Percentiles rank a stretch among this genome's conserved stretches.
phyloP scores from a whole-genome alignment of 1,140 invertebrate species.

The Caerostris darwini region DNA sequence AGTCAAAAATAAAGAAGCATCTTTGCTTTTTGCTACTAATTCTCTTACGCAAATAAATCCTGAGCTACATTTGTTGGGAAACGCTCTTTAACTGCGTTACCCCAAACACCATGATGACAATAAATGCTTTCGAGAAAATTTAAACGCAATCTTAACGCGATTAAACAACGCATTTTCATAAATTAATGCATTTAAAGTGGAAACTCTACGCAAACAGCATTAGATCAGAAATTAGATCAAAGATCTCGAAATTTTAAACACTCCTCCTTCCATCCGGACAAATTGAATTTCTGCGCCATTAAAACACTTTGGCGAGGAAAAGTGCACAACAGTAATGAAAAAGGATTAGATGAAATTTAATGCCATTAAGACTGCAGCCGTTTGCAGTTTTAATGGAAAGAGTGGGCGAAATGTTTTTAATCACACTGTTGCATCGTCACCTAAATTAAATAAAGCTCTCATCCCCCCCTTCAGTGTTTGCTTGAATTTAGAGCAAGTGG shows the following conservation, averaged over 20 bases:
- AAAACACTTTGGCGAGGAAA: not conserved
- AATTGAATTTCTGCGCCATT: not conserved
- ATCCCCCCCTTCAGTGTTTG: not conserved
- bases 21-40: too few species aligned
- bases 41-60: too few species aligned
- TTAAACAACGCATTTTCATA: conserved; percentile 7
- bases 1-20: too few species aligned
- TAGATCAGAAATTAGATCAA: conserved; percentile 14
- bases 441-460: not conserved
- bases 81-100: not conserved
- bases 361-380: not conserved
- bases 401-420: not conserved
- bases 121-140: conserved; percentile 4
- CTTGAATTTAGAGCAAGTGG: not conserved
- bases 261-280: not conserved
- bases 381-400: not conserved
- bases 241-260: conserved; percentile 25
- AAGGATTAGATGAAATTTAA: conserved; percentile 10
- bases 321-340: not conserved
- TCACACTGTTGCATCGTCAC: not conserved
- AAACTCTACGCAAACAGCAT: not conserved
- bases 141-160: not conserved
- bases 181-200: not conserved
- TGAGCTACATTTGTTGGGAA: not conserved
- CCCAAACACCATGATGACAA: not conserved